phyloP scores from a whole-genome alignment of 2,797 vertebrate species.

The Rhincodon typus region DNA sequence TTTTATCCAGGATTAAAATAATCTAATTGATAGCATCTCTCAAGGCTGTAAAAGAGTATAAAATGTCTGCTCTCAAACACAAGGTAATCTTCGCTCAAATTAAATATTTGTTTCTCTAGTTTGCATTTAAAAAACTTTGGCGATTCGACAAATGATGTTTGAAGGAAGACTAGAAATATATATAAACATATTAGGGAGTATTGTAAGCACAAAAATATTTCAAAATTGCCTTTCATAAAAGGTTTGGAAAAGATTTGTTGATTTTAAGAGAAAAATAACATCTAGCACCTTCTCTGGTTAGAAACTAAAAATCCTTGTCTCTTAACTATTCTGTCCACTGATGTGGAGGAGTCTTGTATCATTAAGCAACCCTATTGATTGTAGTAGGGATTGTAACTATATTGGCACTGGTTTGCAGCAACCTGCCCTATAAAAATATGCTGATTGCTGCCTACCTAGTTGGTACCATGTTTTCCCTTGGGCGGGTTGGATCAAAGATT shows the following conservation, averaged over 20 bases:
- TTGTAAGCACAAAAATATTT: neutral
- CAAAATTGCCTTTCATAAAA: neutral
- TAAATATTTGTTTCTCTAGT: conserved; percentile 24
- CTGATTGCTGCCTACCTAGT: neutral
- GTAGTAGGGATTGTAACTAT: neutral
- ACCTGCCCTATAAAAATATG: neutral
- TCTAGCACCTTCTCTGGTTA: neutral
- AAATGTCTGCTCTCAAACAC: conserved; percentile 29
- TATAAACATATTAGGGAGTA: neutral
- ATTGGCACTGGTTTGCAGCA: neutral
- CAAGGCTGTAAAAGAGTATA: conserved; percentile 10
- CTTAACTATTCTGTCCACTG: neutral
- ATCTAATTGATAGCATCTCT: conserved; percentile 22
- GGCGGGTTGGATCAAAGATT: neutral
- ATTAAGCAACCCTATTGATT: neutral
- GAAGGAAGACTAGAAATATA: neutral
- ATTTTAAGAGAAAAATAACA: neutral
- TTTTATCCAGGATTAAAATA: conserved; percentile 32
- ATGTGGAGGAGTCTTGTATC: neutral
- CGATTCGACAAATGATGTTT: neutral
- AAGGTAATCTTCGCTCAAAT: conserved; percentile 32
- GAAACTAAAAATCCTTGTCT: neutral
- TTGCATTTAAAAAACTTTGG: neutral
- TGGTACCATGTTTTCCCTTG: neutral
- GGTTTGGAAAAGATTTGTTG: neutral